Evolutionary conservation across 1,140 invertebrate species (phyloP).

Genomic region (Apolygus lucorum): DNA sequence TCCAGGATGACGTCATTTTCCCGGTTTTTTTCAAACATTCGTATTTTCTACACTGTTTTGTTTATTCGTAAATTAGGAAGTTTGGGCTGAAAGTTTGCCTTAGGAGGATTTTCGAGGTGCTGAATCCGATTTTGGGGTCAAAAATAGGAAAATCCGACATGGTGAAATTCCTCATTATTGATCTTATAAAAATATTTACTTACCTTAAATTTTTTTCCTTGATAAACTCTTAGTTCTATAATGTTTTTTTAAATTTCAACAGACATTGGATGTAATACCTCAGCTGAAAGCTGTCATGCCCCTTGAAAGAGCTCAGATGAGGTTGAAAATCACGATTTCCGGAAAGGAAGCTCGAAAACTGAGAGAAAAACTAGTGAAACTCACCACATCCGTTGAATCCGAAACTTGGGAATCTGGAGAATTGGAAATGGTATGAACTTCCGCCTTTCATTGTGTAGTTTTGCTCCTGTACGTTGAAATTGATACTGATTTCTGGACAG

Average conservation of each 20-base stretch:
- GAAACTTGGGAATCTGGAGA: constrained; percentile 71
- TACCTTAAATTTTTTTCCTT: constrained; percentile 9
- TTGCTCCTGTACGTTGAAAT: no score
- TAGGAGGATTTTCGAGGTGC: no score
- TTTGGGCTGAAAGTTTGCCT: no score
- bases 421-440: constrained; percentile 60
- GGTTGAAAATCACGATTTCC: constrained; percentile 62
- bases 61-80: no score
- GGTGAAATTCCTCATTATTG: background rate
- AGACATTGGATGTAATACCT: constrained; percentile 88
- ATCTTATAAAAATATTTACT: no score
- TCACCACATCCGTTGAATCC: constrained; percentile 64
- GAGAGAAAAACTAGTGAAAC: constrained; percentile 63
- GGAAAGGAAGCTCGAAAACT: constrained; percentile 72
- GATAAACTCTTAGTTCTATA: background rate
- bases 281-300: constrained; percentile 78
- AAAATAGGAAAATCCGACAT: no score
- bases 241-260: constrained; percentile 26
- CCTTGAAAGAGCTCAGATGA: constrained; percentile 93
- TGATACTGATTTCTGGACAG: no score
- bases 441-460: background rate
- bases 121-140: no score
- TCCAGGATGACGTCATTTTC: no score
- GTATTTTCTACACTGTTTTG: no score
- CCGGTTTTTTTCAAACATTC: no score